Evolutionary conservation across 2,113 vertebrate species (phyloP).

Genomic region (Apteryx owenii): DNA sequence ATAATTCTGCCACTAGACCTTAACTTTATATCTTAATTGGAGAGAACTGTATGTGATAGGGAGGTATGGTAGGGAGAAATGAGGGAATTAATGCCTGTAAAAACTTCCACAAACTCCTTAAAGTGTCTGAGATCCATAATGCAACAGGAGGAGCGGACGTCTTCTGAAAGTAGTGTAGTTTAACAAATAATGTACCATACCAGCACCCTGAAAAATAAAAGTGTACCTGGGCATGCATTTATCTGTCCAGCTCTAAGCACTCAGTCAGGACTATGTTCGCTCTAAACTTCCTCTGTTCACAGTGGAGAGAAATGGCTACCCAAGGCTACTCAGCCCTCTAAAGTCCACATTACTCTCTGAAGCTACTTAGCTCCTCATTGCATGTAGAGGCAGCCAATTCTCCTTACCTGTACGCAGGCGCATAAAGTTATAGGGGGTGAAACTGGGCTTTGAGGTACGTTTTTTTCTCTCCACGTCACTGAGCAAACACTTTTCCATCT

Average conservation of each 20-base stretch:
- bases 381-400: background rate
- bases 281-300: background rate
- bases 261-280: background rate
- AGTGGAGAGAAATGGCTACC: background rate
- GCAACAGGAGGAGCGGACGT: background rate
- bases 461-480: background rate
- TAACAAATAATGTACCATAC: rapidly evolving
- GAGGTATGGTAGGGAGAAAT: background rate
- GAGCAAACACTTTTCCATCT: rapidly evolving
- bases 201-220: background rate
- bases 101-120: background rate
- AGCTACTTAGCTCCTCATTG: rapidly evolving
- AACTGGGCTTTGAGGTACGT: background rate
- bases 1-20: background rate
- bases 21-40: slow-evolving; percentile 22
- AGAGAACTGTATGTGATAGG: rapidly evolving
- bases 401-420: background rate
- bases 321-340: background rate
- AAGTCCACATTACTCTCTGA: background rate
- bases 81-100: background rate
- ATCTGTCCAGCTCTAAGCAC: background rate
- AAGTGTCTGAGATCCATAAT: rapidly evolving
- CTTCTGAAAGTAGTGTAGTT: background rate
- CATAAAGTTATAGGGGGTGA: background rate
- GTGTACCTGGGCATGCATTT: background rate